These are phyloP conservation scores for Dicrurus megarhynchus DNA, from an alignment of 2,113 vertebrate genomes.

Conservation along the genomic window DNA sequence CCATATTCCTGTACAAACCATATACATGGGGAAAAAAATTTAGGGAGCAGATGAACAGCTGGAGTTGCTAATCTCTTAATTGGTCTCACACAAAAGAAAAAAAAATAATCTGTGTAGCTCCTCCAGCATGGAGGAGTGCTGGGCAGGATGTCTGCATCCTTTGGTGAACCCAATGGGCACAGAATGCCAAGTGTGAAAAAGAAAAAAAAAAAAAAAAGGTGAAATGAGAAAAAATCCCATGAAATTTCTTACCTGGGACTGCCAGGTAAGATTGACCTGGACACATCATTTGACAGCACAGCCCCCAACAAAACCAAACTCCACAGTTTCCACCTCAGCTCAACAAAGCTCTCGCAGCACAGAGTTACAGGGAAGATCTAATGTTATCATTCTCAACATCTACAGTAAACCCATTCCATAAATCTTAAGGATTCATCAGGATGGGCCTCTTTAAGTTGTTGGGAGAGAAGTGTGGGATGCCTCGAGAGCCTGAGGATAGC, in stretches of 20 bases:
- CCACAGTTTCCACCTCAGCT: not conserved
- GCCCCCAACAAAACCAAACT: not conserved
- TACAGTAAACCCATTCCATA: not conserved
- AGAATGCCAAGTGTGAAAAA: not conserved
- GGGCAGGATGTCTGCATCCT: not conserved
- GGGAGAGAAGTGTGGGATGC: not conserved
- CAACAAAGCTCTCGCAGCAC: not conserved
- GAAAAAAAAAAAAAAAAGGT: not conserved
- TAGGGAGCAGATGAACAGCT: not conserved
- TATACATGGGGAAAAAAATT: rapidly evolving
- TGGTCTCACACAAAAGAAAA: not conserved
- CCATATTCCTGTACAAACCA: not conserved
- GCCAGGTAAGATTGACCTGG: not conserved
- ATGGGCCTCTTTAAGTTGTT: not conserved
- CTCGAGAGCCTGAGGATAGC: not conserved
- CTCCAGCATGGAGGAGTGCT: not conserved
- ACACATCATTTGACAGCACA: not conserved
- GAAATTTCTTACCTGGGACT: not conserved
- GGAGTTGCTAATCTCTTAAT: not conserved
- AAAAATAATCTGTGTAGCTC: rapidly evolving
- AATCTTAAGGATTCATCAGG: not conserved
- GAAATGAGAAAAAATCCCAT: rapidly evolving
- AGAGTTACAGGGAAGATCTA: not conserved
- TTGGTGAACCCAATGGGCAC: not conserved
- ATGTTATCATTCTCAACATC: not conserved